phyloP scores from a whole-genome alignment of 2,113 vertebrate species.

The Epinephelus fuscoguttatus region DNA sequence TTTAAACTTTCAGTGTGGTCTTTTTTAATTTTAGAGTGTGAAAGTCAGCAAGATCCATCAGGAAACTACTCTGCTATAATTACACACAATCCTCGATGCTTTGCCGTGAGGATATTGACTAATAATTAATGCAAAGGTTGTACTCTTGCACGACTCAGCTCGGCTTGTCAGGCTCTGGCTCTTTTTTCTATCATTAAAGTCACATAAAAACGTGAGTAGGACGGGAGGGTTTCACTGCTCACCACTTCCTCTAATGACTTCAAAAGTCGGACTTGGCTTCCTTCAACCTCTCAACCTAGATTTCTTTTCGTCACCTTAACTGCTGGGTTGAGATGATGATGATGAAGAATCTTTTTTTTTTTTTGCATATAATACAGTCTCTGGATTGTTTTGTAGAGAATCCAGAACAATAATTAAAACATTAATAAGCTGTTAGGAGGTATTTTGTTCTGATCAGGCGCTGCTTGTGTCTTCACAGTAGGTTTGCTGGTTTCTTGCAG shows the following conservation, averaged over 20 bases:
- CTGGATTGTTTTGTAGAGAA: background rate
- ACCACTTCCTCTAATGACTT: constrained; percentile 50
- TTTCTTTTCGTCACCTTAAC: constrained; percentile 31
- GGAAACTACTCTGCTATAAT: constrained; percentile 22
- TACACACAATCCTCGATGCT: constrained; percentile 5
- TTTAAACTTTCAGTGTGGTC: constrained; percentile 1
- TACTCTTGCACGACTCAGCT: constrained; percentile 3
- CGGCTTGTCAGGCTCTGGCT: constrained; percentile 16
- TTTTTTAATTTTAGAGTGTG: constrained; percentile 15
- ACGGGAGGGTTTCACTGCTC: constrained; percentile 16
- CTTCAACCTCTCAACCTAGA: background rate
- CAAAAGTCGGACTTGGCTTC: constrained; percentile 4
- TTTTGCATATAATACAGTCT: background rate
- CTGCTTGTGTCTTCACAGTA: background rate
- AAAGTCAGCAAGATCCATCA: constrained; percentile 13
- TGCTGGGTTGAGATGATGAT: background rate
- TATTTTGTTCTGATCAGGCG: background rate
- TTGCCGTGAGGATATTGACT: constrained; percentile 12
- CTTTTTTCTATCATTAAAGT: constrained; percentile 57
- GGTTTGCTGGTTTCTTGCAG: background rate
- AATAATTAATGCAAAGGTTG: constrained; percentile 33
- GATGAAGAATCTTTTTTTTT: background rate
- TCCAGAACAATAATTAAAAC: background rate
- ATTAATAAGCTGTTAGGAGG: background rate
- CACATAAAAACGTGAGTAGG: constrained; percentile 48